Conservation (phyloP, 2,888 invertebrate species). For the Melanargia galathea region DNA sequence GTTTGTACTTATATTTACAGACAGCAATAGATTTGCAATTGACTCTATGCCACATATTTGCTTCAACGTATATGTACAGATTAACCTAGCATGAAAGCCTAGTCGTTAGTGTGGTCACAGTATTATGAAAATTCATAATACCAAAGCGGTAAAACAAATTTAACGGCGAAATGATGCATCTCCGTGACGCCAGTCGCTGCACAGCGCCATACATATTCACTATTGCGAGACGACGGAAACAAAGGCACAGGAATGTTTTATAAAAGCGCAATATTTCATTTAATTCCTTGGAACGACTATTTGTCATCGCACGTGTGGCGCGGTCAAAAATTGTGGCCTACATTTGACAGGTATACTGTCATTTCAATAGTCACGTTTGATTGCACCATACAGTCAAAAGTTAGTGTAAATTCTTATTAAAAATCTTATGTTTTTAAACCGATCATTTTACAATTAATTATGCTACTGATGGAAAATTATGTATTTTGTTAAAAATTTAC, state of each 20-base stretch:
- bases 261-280: slow-evolving; percentile 46
- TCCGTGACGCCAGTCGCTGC: slow-evolving; percentile 16
- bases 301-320: slow-evolving; percentile 38
- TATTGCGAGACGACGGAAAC: slow-evolving; percentile 33
- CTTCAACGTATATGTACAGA: too few species aligned
- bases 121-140: slow-evolving; percentile 28
- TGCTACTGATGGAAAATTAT: too few species aligned
- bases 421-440: too few species aligned
- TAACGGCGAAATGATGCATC: slow-evolving; percentile 23
- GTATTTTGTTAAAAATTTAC: too few species aligned
- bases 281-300: slow-evolving; percentile 43
- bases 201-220: slow-evolving; percentile 38
- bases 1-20: too few species aligned
- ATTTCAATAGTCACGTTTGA: too few species aligned
- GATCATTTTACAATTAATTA: too few species aligned
- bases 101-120: slow-evolving; percentile 2
- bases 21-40: too few species aligned
- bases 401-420: too few species aligned
- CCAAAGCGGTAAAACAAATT: slow-evolving; percentile 21
- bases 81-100: too few species aligned
- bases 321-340: slow-evolving; percentile 15
- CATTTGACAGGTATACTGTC: not conserved
- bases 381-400: too few species aligned
- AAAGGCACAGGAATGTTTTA: slow-evolving; percentile 44
- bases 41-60: too few species aligned